phyloP scores from a whole-genome alignment of 92 coral and sea anemone genomes.

The Palythoa grandis region DNA sequence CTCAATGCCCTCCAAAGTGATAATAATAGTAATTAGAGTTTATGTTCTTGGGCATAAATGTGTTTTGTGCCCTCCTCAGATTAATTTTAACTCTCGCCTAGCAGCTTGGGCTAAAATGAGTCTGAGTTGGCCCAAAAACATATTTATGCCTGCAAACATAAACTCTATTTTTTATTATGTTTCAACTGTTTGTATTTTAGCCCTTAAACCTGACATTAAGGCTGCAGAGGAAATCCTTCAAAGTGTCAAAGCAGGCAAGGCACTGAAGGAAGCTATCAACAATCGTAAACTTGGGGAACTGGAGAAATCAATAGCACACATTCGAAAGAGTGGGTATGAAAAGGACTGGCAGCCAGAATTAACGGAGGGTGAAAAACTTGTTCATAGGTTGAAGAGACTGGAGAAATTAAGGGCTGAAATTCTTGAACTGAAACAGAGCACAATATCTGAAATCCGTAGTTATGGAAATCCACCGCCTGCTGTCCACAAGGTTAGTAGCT shows the following conservation, averaged over 20 bases:
- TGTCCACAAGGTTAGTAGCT: slow-evolving; percentile 79
- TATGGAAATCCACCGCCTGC: slow-evolving; percentile 96
- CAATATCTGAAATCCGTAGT: slow-evolving; percentile 93
- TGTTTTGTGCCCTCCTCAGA: too few species aligned
- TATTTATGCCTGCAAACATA: too few species aligned
- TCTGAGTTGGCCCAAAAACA: too few species aligned
- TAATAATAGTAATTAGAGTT: too few species aligned
- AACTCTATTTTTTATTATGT: too few species aligned
- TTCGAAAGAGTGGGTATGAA: slow-evolving; percentile 85
- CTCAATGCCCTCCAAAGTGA: too few species aligned
- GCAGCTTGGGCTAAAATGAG: too few species aligned
- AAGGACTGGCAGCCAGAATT: slow-evolving; percentile 89
- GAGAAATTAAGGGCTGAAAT: slow-evolving; percentile 92
- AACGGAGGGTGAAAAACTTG: slow-evolving; percentile 90
- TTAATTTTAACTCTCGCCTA: too few species aligned
- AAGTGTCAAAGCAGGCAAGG: slow-evolving; percentile 91
- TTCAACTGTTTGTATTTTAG: slow-evolving; percentile 39
- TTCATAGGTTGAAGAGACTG: slow-evolving; percentile 83
- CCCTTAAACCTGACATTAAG: slow-evolving; percentile 85
- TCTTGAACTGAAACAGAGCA: slow-evolving; percentile 95
- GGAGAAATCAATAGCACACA: slow-evolving; percentile 83
- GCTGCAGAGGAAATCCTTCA: slow-evolving; percentile 84
- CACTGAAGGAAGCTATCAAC: slow-evolving; percentile 81
- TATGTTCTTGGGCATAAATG: too few species aligned
- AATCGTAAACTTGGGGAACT: slow-evolving; percentile 80